Evolutionary conservation across 2,797 vertebrate species (phyloP).

Genomic region (Cuculus canorus): DNA sequence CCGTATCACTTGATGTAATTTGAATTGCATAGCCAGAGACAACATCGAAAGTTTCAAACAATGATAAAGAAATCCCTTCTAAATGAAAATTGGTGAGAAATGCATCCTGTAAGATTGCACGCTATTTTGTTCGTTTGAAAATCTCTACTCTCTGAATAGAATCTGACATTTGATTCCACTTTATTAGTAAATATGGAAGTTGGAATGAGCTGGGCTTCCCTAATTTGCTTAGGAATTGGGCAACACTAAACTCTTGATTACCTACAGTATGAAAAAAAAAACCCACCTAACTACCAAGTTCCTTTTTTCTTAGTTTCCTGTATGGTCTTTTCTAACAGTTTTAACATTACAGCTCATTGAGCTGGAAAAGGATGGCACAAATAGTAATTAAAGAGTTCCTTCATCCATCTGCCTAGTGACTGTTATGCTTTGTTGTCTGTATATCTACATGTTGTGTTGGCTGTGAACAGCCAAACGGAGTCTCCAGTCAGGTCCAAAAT

Average conservation of each 20-base stretch:
- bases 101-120: neutral
- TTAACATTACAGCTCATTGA: neutral
- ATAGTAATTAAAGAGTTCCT: slow-evolving; percentile 28
- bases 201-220: neutral
- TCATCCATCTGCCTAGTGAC: neutral
- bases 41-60: neutral
- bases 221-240: neutral
- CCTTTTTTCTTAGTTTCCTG: neutral
- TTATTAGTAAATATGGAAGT: neutral
- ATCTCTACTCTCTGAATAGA: neutral
- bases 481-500: neutral
- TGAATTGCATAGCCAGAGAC: slow-evolving; percentile 9
- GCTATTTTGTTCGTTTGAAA: neutral
- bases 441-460: neutral
- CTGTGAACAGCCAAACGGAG: neutral
- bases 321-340: neutral
- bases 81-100: slow-evolving; percentile 2
- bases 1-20: neutral
- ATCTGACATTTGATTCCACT: neutral
- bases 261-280: neutral
- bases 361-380: neutral
- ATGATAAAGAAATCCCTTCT: neutral
- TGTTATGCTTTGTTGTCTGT: neutral
- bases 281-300: neutral
- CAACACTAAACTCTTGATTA: neutral